phyloP scores from a whole-genome alignment of 2,113 vertebrate species.

The Boulengeromyrus knoepffleri region DNA sequence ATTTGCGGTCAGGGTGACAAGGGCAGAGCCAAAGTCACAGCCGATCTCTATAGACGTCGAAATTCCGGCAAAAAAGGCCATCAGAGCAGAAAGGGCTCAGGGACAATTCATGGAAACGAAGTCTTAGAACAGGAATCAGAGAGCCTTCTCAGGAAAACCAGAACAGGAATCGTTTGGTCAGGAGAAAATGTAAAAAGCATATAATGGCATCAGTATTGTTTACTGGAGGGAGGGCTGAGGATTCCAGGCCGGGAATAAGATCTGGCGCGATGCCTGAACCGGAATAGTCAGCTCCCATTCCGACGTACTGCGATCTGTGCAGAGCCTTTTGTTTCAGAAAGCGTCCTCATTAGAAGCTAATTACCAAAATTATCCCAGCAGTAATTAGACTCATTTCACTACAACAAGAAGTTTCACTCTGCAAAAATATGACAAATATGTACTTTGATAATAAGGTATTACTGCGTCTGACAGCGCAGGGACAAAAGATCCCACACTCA shows the following conservation, averaged over 20 bases:
- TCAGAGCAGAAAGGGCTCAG: not conserved
- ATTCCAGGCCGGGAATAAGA: not conserved
- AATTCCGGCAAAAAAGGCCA: not conserved
- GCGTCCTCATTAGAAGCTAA: not conserved
- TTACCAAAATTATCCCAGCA: not conserved
- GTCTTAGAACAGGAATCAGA: not conserved
- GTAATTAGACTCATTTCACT: not conserved
- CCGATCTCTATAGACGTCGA: not conserved
- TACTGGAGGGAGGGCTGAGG: not conserved
- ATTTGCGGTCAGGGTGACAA: not conserved
- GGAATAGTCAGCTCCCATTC: not conserved
- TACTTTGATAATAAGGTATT: not conserved
- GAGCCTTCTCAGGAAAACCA: not conserved
- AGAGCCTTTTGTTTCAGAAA: not conserved
- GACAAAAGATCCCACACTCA: not conserved
- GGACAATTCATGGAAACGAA: not conserved
- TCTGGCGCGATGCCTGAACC: not conserved
- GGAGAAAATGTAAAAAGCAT: not conserved
- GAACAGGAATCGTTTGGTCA: not conserved
- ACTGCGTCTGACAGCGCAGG: not conserved
- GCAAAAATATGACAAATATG: not conserved
- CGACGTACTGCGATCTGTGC: not conserved
- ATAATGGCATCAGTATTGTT: not conserved
- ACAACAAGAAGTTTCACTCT: not conserved
- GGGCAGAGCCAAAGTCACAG: not conserved